These are phyloP conservation scores for Harpalus rufipes DNA, from an alignment of 2,888 invertebrate genomes.

Conservation along the genomic window DNA sequence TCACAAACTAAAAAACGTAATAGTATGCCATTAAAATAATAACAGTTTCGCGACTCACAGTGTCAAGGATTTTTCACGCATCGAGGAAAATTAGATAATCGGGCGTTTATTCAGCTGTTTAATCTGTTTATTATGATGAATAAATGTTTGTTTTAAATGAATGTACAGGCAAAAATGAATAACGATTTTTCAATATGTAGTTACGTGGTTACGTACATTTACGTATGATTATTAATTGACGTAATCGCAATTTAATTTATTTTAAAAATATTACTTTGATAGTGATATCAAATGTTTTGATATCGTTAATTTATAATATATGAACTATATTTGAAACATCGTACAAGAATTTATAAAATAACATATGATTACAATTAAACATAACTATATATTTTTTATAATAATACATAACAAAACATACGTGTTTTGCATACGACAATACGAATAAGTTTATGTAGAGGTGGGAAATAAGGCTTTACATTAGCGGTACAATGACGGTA, in stretches of 20 bases:
- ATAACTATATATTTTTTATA: too few species aligned
- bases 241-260: neutral
- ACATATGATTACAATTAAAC: neutral
- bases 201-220: neutral
- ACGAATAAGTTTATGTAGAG: too few species aligned
- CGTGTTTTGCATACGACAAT: too few species aligned
- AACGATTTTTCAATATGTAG: neutral
- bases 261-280: neutral
- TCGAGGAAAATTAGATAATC: constrained; percentile 38
- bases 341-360: neutral
- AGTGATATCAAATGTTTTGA: neutral
- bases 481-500: too few species aligned
- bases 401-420: too few species aligned
- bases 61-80: constrained; percentile 40
- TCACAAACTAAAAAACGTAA: constrained; percentile 18
- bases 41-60: constrained; percentile 15
- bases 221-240: neutral
- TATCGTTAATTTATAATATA: neutral
- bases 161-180: neutral
- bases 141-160: neutral
- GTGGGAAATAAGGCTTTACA: too few species aligned
- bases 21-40: constrained; percentile 40
- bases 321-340: neutral
- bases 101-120: constrained; percentile 9
- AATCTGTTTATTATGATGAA: constrained; percentile 10